phyloP scores from a whole-genome alignment of 2,888 invertebrate species.

The Linnaemya vulpina region DNA sequence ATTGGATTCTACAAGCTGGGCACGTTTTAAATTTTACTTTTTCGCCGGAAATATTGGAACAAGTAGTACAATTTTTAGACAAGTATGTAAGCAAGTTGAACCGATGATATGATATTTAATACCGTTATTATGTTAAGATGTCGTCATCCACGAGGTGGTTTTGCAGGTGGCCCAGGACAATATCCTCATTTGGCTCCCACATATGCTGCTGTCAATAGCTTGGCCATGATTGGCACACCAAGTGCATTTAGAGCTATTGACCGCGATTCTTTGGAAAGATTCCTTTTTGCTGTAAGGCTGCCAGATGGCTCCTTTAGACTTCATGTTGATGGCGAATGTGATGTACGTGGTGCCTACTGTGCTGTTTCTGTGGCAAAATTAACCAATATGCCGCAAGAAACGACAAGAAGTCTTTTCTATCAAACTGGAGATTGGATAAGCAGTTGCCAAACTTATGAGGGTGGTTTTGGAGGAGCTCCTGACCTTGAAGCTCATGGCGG shows the following conservation, averaged over 20 bases:
- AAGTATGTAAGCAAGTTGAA: slow-evolving; percentile 81
- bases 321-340: slow-evolving; percentile 96
- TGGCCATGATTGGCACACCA: slow-evolving; percentile 94
- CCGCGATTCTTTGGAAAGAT: slow-evolving; percentile 87
- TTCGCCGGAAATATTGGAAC: slow-evolving; percentile 84
- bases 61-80: slow-evolving; percentile 85
- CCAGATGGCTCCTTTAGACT: slow-evolving; percentile 95
- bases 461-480: slow-evolving; percentile 97
- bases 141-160: slow-evolving; percentile 88
- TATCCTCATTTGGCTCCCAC: slow-evolving; percentile 97
- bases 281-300: slow-evolving; percentile 90
- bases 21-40: slow-evolving; percentile 89
- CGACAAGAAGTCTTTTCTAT: slow-evolving; percentile 90
- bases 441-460: slow-evolving; percentile 99
- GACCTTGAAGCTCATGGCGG: slow-evolving; percentile 99
- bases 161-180: slow-evolving; percentile 97
- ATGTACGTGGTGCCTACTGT: slow-evolving; percentile 98
- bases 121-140: slow-evolving; percentile 75
- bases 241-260: slow-evolving; percentile 95
- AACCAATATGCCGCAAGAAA: slow-evolving; percentile 87
- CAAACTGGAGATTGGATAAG: slow-evolving; percentile 96
- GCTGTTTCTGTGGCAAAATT: slow-evolving; percentile 95
- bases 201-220: slow-evolving; percentile 97
- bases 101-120: not conserved
- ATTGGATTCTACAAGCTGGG: slow-evolving; percentile 97